Percentiles rank a stretch among this genome's conserved stretches.
Conservation (phyloP, 2,888 invertebrate species). For the Tetranychus piercei region DNA sequence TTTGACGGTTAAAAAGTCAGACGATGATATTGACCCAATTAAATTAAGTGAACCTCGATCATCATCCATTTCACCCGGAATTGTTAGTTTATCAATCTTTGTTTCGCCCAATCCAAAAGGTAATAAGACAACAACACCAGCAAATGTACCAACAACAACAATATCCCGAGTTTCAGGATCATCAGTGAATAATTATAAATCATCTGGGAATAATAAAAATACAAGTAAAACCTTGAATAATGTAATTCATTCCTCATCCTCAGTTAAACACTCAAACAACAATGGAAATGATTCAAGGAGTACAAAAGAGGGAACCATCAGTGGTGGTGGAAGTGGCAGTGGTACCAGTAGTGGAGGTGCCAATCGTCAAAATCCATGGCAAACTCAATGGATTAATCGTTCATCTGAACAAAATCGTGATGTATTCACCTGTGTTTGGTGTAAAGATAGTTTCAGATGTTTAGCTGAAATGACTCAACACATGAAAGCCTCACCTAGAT, state of each 20-base stretch:
- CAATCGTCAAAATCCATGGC: constrained; percentile 49
- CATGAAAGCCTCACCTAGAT: constrained; percentile 96
- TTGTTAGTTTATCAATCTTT: background rate
- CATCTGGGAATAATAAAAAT: background rate
- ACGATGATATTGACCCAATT: background rate
- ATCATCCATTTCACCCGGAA: background rate
- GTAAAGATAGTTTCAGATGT: constrained; percentile 86
- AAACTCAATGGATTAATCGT: constrained; percentile 91
- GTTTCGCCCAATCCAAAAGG: background rate
- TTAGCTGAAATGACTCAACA: constrained; percentile 83
- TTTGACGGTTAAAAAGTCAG: background rate
- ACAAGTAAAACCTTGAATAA: background rate
- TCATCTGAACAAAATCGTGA: constrained; percentile 74
- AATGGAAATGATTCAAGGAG: too few relatives aligned
- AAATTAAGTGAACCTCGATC: background rate
- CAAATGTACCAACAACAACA: background rate
- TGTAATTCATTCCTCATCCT: background rate
- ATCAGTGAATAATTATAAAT: background rate
- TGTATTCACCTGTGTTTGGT: constrained; percentile 92
- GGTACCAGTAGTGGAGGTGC: constrained; percentile 19
- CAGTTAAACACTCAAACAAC: background rate
- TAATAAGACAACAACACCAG: too few relatives aligned
- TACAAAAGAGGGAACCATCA: too few relatives aligned
- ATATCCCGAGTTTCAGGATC: background rate
- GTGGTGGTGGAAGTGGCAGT: background rate